phyloP scores from a whole-genome alignment of 2,888 invertebrate species.

The Opisthograptis luteolata region DNA sequence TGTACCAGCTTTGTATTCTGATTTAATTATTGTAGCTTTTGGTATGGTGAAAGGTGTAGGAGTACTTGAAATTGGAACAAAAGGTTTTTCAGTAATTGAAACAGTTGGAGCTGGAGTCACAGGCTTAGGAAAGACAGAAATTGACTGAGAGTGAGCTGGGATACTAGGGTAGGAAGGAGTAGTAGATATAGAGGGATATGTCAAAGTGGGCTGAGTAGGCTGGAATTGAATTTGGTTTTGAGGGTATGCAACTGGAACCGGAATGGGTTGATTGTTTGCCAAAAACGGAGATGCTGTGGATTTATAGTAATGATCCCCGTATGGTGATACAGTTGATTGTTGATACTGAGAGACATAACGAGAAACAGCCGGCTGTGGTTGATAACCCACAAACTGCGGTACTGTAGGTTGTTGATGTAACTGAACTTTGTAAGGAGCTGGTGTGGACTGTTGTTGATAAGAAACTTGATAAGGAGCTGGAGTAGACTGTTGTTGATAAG shows the following conservation, averaged over 20 bases:
- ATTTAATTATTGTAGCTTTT: constrained; percentile 14
- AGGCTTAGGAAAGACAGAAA: background rate
- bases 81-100: constrained; percentile 13
- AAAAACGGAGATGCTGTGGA: constrained; percentile 1
- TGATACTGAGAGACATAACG: constrained; percentile 12
- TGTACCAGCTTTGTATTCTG: constrained; percentile 16
- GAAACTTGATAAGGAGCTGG: constrained; percentile 6
- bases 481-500: constrained; percentile 4
- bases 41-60: background rate
- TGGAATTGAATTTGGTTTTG: constrained; percentile 1
- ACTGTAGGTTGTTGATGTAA: constrained; percentile 1
- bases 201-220: background rate
- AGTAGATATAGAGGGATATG: background rate
- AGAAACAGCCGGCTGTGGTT: constrained; percentile 2
- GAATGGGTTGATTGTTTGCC: constrained; percentile 7
- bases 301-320: background rate
- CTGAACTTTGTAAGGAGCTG: background rate
- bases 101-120: constrained; percentile 6
- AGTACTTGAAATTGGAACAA: background rate
- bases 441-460: background rate
- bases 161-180: background rate
- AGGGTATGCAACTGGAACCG: constrained; percentile 16
- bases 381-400: constrained; percentile 3
- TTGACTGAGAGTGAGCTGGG: background rate
- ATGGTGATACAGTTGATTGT: constrained; percentile 1